phyloP scores from a whole-genome alignment of 2,888 invertebrate genomes.

The Plebejus argus region DNA sequence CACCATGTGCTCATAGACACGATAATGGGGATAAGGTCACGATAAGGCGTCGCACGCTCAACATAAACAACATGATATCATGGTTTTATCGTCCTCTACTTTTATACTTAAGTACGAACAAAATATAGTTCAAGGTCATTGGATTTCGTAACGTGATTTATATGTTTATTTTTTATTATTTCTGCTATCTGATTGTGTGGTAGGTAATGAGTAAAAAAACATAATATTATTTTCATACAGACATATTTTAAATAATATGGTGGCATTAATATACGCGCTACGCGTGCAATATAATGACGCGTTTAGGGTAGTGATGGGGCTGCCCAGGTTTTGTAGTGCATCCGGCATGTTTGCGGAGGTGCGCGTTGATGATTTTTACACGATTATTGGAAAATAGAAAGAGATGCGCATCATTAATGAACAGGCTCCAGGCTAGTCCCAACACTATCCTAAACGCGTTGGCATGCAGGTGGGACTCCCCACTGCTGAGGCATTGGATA shows the following conservation, averaged over 20 bases:
- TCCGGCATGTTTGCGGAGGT: no score
- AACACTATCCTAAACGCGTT: no score
- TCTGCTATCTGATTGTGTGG: not conserved
- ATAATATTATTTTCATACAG: not conserved
- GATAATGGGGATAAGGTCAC: conserved; percentile 30
- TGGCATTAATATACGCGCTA: no score
- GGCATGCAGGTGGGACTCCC: no score
- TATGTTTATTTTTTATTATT: not conserved
- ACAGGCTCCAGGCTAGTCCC: no score
- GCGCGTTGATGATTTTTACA: no score
- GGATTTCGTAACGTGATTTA: conserved; percentile 11
- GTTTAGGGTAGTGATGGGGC: no score
- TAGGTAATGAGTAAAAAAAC: not conserved
- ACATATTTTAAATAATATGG: not conserved
- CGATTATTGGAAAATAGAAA: no score
- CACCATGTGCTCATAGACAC: conserved; percentile 31
- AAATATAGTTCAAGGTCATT: conserved; percentile 20
- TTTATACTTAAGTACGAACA: not conserved
- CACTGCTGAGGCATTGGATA: no score
- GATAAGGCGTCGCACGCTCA: conserved; percentile 23
- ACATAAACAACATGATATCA: conserved; percentile 34
- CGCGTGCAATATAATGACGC: no score
- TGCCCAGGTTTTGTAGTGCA: no score
- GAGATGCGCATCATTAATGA: no score
- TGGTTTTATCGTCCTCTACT: conserved; percentile 32